Conservation (phyloP, 2,888 invertebrate genomes). For the Heliconius charithonia region DNA sequence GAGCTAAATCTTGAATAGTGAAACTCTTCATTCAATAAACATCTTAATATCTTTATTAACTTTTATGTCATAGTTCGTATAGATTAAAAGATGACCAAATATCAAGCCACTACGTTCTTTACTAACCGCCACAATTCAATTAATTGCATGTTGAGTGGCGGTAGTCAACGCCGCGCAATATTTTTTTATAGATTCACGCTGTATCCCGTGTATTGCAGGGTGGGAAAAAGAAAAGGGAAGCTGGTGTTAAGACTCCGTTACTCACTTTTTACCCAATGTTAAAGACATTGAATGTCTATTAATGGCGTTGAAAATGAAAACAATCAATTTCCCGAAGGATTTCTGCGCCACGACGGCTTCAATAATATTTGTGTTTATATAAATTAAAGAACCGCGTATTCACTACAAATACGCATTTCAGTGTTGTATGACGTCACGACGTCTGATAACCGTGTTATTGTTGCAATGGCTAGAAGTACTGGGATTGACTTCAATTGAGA, state of each 20-base stretch:
- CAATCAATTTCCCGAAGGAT: too few relatives aligned
- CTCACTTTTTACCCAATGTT: background rate
- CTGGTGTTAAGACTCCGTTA: background rate
- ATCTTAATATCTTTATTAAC: too few relatives aligned
- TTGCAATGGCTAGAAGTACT: background rate
- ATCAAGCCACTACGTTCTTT: too few relatives aligned
- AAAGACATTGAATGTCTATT: background rate
- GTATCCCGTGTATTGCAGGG: background rate
- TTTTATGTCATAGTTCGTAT: too few relatives aligned
- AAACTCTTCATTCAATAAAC: too few relatives aligned
- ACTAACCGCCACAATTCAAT: too few relatives aligned
- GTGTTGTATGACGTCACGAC: background rate
- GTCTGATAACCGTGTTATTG: conserved; percentile 1
- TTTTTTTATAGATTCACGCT: background rate
- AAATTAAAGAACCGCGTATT: background rate
- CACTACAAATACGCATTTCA: background rate
- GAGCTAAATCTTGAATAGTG: too few relatives aligned
- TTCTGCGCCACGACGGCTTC: background rate
- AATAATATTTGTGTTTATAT: background rate
- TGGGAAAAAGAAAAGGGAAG: background rate
- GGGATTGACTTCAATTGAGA: conserved; percentile 26
- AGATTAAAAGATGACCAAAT: too few relatives aligned
- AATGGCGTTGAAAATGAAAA: background rate
- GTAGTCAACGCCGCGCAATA: background rate
- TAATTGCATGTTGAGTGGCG: too few relatives aligned